A percentile compares a stretch with the other conserved stretches of the same genome.
Evolutionary conservation across 2,797 vertebrate species (phyloP).

Genomic region (Chanos chanos): DNA sequence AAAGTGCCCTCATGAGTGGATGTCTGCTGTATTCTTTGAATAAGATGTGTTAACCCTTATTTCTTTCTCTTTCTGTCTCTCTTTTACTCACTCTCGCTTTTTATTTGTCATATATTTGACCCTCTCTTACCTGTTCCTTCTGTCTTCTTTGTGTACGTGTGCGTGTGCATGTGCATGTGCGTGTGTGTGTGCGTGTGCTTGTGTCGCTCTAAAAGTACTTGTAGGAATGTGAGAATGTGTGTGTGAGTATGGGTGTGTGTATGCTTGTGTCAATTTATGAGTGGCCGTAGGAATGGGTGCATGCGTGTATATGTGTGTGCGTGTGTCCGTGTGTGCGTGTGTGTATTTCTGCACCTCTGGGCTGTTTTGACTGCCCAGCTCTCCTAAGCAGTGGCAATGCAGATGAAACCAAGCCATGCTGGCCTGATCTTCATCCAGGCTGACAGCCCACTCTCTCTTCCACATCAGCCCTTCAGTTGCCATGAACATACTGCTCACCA

Average conservation of each 20-base stretch:
- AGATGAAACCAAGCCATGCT: constrained; percentile 47
- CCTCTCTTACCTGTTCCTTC: constrained; percentile 1
- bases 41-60: no score
- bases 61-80: constrained; percentile 35
- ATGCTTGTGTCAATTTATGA: not conserved
- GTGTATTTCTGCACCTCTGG: constrained; percentile 22
- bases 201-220: no score
- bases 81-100: not conserved
- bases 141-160: not conserved
- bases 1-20: no score
- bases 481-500: constrained; percentile 1
- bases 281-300: no score
- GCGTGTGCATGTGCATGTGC: not conserved
- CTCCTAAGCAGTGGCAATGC: constrained; percentile 35
- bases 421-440: constrained; percentile 52
- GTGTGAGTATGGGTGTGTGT: constrained; percentile 17
- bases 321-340: constrained; percentile 1
- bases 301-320: not conserved
- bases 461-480: constrained; percentile 57
- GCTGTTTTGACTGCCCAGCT: constrained; percentile 37
- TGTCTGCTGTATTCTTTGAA: no score
- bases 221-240: constrained; percentile 5
- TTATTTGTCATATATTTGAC: not conserved
- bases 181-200: not conserved
- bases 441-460: constrained; percentile 48